Percentiles rank a stretch among this genome's conserved stretches.
Conservation (phyloP, 2,888 invertebrate species). For the Raillietiella orientalis region DNA sequence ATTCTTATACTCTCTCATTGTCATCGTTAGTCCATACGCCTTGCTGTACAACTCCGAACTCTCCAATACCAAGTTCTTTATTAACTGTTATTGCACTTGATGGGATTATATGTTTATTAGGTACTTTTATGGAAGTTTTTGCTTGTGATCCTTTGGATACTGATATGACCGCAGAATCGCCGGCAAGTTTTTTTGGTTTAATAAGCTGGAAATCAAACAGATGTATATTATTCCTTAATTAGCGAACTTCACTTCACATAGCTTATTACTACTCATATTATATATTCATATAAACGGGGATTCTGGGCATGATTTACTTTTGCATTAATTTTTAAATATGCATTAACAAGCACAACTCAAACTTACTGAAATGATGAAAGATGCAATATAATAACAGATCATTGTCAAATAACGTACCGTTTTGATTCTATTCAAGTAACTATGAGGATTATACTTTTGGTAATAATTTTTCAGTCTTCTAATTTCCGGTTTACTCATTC, state of each 20-base stretch:
- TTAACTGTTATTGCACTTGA: conserved; percentile 70
- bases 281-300: too few species aligned
- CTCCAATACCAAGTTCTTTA: conserved; percentile 79
- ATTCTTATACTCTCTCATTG: conserved; percentile 36
- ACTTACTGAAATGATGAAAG: too few species aligned
- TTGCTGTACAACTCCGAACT: conserved; percentile 92
- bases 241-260: too few species aligned
- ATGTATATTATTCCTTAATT: too few species aligned
- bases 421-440: conserved; percentile 66
- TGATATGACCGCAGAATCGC: conserved; percentile 4
- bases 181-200: conserved; percentile 20
- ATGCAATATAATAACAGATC: too few species aligned
- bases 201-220: conserved; percentile 19
- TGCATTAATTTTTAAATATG: neutral
- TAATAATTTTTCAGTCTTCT: conserved; percentile 72
- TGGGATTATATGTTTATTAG: conserved; percentile 61
- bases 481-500: conserved; percentile 81
- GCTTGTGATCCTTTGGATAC: too few species aligned
- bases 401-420: conserved; percentile 19
- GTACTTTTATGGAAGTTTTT: conserved; percentile 19
- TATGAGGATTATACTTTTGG: conserved; percentile 71
- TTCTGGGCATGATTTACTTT: too few species aligned
- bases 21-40: conserved; percentile 79
- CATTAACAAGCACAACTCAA: neutral
- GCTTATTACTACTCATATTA: too few species aligned